Percentiles rank a stretch among this genome's conserved stretches.
Conservation (phyloP, 35 echinoderm and acorn worm genomes). For the Patiria miniata region DNA sequence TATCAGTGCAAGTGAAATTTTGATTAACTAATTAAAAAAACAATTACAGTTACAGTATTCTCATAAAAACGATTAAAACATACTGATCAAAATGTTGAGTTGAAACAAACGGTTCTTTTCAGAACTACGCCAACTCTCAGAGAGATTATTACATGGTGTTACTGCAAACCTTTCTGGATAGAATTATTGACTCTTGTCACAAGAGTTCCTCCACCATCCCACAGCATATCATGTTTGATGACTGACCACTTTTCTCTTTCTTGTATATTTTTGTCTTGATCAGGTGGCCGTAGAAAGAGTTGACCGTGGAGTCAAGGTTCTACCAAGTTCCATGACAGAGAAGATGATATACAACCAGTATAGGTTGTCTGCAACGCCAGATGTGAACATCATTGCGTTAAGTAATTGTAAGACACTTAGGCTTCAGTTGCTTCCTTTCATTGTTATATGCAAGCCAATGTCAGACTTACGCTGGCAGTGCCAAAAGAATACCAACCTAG, state of each 20-base stretch:
- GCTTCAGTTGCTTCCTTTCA: neutral
- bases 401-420: neutral
- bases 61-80: neutral
- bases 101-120: neutral
- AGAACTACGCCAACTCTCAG: neutral
- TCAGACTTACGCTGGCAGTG: neutral
- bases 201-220: too few relatives aligned
- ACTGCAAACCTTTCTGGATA: neutral
- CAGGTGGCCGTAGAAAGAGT: conserved; percentile 12
- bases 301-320: neutral
- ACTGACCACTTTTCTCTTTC: neutral
- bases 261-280: neutral
- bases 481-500: neutral
- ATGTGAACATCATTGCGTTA: neutral
- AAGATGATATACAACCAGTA: neutral
- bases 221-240: neutral
- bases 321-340: neutral
- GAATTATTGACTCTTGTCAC: neutral
- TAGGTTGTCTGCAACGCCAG: neutral
- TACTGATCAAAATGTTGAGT: neutral
- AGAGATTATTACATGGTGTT: neutral
- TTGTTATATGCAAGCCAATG: neutral
- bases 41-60: neutral
- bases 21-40: neutral
- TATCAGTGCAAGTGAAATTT: too few relatives aligned